phyloP scores from a whole-genome alignment of 2,113 vertebrate species.

The Silurus glanis region DNA sequence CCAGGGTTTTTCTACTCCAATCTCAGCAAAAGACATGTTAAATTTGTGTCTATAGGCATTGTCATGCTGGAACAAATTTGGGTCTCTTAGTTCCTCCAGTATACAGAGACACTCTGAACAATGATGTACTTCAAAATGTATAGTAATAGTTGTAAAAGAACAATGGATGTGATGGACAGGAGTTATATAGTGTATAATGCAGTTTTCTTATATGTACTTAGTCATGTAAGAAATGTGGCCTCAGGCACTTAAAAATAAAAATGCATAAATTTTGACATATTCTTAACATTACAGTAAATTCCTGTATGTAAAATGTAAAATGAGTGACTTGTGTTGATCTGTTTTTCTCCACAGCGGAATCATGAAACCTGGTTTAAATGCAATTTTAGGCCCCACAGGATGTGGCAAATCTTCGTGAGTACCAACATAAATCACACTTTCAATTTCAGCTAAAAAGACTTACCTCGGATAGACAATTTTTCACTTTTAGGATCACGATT shows the following conservation, averaged over 20 bases:
- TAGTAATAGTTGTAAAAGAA: background rate
- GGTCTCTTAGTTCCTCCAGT: background rate
- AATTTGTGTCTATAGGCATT: background rate
- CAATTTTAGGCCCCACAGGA: constrained; percentile 92
- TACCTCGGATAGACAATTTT: background rate
- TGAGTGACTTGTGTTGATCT: background rate
- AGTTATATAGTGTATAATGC: background rate
- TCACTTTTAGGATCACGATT: background rate
- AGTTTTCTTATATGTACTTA: background rate
- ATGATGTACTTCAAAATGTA: background rate
- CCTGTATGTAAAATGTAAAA: too few relatives aligned
- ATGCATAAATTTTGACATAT: background rate
- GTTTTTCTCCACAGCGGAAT: constrained; percentile 79
- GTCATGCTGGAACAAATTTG: background rate
- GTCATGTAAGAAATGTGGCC: background rate
- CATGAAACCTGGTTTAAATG: constrained; percentile 94
- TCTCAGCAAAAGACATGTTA: background rate
- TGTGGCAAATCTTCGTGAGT: constrained; percentile 98
- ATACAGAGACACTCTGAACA: background rate
- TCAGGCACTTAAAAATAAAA: background rate
- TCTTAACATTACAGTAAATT: background rate
- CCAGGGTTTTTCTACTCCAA: background rate
- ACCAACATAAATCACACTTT: background rate
- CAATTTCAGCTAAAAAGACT: background rate
- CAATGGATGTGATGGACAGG: background rate